Base-by-base conservation (phyloP, 1,140 invertebrate species). In the Arctopsyche grandis region DNA sequence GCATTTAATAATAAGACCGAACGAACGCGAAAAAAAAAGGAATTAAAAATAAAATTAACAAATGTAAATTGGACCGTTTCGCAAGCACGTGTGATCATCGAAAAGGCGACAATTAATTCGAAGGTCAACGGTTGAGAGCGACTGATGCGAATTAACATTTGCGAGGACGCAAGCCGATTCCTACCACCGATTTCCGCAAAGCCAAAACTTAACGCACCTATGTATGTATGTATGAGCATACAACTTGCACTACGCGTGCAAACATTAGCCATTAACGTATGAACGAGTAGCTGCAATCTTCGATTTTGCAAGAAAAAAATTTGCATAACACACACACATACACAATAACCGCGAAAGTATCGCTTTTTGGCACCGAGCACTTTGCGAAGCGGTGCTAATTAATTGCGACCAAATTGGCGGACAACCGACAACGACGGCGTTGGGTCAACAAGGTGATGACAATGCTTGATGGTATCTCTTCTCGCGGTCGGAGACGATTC, bases 21-120 rank as follows among this genome's bases (percentile, higher is more conserved):
- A 9, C 48, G 48, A 52, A 52, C 12, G 12, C 48, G 48, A 52
- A 3, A 52, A 1, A 52, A 52, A 52, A 52, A n/a, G n/a, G n/a
- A n/a, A n/a, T n/a, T n/a, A n/a, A n/a, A 52, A 52, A 12, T 5
- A 52, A 52, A 52, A 5, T 52, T 3, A 52, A 52, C 48, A 52
- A 10, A 52, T 52, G 48, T 52, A 52, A 52, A 52, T 52, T 52
- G 48, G 48, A 14, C 16, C 48, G 16, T 52, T 52, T 52, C 48
- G 48, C 10, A 16, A 52, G 63, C 24, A 66, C 24, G 63, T 66
- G 63, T 66, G 63, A 66, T 66, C 63, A 26, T 66, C 63, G 63
- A 66, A 66, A 66, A 66, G 21, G 24, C 63, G 63, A 66, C 63
- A 66, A 66, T 66, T 66, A 66, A 66, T 66, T 66, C 63, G 63